These are phyloP conservation scores for Tapirus terrestris DNA, from an alignment of 2,113 vertebrate genomes.

Conservation along the genomic window DNA sequence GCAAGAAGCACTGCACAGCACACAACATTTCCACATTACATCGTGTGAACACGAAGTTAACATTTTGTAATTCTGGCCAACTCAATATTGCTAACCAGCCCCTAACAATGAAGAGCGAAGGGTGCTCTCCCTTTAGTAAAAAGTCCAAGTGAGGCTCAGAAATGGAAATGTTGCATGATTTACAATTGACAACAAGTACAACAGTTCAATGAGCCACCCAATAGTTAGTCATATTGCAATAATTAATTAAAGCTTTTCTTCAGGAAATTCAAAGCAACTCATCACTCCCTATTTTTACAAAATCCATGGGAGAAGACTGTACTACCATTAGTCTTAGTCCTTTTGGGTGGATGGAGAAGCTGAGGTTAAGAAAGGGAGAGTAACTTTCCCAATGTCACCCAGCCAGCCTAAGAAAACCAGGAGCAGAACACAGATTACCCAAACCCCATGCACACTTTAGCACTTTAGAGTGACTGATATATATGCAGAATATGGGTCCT, in stretches of 20 bases:
- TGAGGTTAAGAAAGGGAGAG: constrained; percentile 10
- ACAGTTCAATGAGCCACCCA: not conserved
- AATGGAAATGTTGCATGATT: not conserved
- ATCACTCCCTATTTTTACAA: not conserved
- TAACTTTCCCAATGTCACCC: not conserved
- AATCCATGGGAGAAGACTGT: not conserved
- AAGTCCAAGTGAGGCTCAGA: not conserved
- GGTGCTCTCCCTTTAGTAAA: not conserved
- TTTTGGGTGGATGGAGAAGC: not conserved
- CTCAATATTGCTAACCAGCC: not conserved
- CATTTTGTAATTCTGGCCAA: not conserved
- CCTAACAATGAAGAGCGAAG: not conserved
- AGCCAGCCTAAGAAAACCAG: not conserved
- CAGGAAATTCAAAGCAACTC: constrained; percentile 10
- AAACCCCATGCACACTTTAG: not conserved
- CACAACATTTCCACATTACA: not conserved
- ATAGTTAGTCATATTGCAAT: not conserved
- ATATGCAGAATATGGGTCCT: too few relatives aligned
- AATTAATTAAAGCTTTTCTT: constrained; percentile 18
- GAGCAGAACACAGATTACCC: not conserved
- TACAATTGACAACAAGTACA: not conserved
- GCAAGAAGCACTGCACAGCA: not conserved
- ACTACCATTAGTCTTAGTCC: not conserved
- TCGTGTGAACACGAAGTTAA: not conserved
- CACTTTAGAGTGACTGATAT: not conserved